Percentiles rank a stretch among this genome's conserved stretches.
These are phyloP conservation scores for Saccostrea cuccullata DNA, from an alignment of 1,140 invertebrate species.

Conservation along the genomic window DNA sequence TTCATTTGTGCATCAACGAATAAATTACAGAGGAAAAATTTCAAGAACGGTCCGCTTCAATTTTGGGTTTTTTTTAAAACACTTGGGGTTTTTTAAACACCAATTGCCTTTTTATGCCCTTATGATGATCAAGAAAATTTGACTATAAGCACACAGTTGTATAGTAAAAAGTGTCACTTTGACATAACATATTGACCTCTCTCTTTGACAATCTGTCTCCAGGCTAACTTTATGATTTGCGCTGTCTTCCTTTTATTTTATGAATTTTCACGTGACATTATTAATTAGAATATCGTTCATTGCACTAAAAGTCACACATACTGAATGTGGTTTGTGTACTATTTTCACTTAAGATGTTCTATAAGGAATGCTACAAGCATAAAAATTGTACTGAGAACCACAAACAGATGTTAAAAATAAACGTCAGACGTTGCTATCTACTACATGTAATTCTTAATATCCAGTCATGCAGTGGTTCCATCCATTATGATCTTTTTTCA, in stretches of 20 bases:
- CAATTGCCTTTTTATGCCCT: too few species aligned
- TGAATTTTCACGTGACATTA: background rate
- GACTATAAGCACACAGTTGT: background rate
- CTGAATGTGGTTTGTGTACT: background rate
- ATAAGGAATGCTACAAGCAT: background rate
- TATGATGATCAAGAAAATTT: background rate
- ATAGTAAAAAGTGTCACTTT: background rate
- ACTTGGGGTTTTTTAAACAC: too few species aligned
- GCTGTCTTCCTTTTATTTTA: background rate
- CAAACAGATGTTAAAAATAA: too few species aligned
- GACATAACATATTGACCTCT: background rate
- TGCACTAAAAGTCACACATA: background rate
- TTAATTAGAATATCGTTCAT: background rate
- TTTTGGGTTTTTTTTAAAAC: too few species aligned
- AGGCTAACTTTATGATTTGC: background rate
- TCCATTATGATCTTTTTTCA: too few species aligned
- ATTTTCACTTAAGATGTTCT: background rate
- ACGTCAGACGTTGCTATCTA: too few species aligned
- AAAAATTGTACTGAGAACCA: background rate
- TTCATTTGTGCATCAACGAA: too few species aligned
- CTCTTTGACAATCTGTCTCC: background rate
- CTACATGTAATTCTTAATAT: too few species aligned
- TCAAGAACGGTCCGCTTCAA: too few species aligned
- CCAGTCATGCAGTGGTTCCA: too few species aligned
- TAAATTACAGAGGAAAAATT: too few species aligned